Evolutionary conservation across 2,113 vertebrate genomes (phyloP).

Genomic region (Sceloporus tristichus): DNA sequence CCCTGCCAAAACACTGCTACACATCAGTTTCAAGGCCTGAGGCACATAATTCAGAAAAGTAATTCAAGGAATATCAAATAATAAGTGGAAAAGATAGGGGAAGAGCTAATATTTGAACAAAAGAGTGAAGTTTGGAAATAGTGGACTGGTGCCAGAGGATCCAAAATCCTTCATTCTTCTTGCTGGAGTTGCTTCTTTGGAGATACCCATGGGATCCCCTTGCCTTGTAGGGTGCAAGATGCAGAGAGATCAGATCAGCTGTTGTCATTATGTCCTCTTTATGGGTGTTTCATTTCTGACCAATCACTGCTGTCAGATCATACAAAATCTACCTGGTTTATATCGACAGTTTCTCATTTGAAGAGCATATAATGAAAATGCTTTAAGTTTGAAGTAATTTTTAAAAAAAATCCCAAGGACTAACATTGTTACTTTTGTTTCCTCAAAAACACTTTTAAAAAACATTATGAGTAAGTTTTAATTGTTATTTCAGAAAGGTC

Average conservation of each 20-base stretch:
- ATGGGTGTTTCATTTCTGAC: not conserved
- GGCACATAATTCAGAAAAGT: not conserved
- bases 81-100: accelerated
- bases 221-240: not conserved
- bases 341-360: conserved; percentile 26
- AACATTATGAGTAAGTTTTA: not conserved
- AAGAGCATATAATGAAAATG: not conserved
- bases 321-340: not conserved
- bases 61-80: not conserved
- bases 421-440: not conserved
- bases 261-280: not conserved
- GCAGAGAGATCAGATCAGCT: not conserved
- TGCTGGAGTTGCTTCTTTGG: not conserved
- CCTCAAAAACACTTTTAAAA: not conserved
- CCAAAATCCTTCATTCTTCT: not conserved
- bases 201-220: not conserved
- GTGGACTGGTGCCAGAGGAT: not conserved
- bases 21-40: conserved; percentile 24
- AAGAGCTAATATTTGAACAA: not conserved
- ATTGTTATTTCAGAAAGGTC: not conserved
- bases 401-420: not conserved
- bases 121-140: not conserved
- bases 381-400: not conserved
- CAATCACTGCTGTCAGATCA: not conserved
- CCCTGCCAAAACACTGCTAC: not conserved